Percentiles rank a stretch among this genome's conserved stretches.
Evolutionary conservation across 2,113 vertebrate genomes (phyloP).

Genomic region (Anguilla rostrata): DNA sequence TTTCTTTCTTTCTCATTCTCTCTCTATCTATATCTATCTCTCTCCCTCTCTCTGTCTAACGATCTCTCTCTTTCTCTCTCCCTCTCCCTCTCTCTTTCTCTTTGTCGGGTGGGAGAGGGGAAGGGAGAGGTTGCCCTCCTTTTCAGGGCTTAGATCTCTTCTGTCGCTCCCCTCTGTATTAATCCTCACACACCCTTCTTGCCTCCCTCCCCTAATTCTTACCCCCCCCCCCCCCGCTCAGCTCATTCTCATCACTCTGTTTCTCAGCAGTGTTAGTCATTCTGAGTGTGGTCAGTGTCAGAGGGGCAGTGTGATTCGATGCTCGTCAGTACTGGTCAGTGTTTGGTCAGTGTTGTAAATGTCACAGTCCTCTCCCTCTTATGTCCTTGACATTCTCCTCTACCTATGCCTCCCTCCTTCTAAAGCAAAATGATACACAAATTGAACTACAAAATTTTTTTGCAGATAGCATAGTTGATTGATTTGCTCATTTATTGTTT

Average conservation of each 20-base stretch:
- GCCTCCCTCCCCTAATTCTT: neutral
- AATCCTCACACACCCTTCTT: constrained; percentile 31
- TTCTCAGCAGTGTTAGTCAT: neutral
- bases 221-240: neutral
- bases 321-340: neutral
- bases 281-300: neutral
- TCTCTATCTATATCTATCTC: neutral
- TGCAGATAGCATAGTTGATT: neutral
- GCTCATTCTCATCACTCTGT: constrained; percentile 5
- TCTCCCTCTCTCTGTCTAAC: neutral
- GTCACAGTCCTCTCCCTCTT: neutral
- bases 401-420: constrained; percentile 23
- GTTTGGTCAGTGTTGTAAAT: neutral
- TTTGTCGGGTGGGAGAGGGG: neutral
- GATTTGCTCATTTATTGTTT: neutral
- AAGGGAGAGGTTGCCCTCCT: too few species aligned
- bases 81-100: neutral
- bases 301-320: neutral
- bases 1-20: neutral
- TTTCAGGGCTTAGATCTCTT: neutral
- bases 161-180: constrained; percentile 45
- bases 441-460: neutral
- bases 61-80: neutral
- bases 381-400: constrained; percentile 60
- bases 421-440: constrained; percentile 12